Evolutionary conservation across 2,888 invertebrate genomes (phyloP), one percentile per base, ranked within the genome.

Genomic region (Calameuta idolon): DNA sequence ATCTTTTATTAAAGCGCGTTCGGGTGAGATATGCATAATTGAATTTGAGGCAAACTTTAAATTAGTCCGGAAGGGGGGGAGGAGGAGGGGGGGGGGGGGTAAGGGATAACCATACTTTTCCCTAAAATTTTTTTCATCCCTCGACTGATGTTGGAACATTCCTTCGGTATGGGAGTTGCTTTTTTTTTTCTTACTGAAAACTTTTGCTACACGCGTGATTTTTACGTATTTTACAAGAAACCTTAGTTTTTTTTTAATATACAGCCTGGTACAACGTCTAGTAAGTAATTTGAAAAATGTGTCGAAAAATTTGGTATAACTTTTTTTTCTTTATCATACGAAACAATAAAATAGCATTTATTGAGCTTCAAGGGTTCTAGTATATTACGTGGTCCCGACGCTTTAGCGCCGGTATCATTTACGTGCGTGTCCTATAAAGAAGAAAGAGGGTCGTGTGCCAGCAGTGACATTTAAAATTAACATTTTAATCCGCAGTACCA

Each of bases 401-500:
- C 55, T 23, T 55, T 23, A 55, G 23, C 23, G 23, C 23, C 9
- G 23, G 55, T 55, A 55, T 23, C 9, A 55, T 55, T 55, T 55
- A 55, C 23, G 33, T 34, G 37, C 34, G 74, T 35, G 30, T 23
- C 74, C 23, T 34, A 34, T 33, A 30, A 30, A 9, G 23, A 35
- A 15, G 33, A 37, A 68, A 31, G 75, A 55, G 75, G 68, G 75
- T 33, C n/a, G n/a, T 76, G 76, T 69, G 76, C 55, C 76, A 37
- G 74, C 79, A 40, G 75, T 76, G 76, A 71, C 73, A 75, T 73
- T 81, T 79, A 79, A 82, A 84, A 85, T 84, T 83, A 85, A 82
- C 83, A 85, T 85, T 85, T 85, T 83, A 85, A 85, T 85, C 81
- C 81, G 34, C 69, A 35, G 37, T 73, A 75, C 68, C 76, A 37